Conservation (phyloP, 1,140 invertebrate species). For the Ctenoplectra terminalis region DNA sequence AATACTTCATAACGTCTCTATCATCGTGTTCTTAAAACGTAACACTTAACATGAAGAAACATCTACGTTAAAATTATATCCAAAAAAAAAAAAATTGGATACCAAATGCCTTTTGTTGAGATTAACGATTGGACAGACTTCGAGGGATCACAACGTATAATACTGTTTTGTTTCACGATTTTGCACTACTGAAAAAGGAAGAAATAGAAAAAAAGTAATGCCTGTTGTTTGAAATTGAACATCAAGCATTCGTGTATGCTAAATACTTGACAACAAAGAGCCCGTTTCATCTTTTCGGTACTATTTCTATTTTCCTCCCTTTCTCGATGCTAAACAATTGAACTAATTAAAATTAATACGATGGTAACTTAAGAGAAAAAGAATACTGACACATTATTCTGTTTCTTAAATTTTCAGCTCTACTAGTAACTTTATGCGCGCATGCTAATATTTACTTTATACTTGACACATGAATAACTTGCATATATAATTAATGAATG, state of each 20-base stretch:
- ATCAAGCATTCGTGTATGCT: neutral
- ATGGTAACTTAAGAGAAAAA: neutral
- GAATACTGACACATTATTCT: conserved; percentile 34
- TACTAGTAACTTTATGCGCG: conserved; percentile 8
- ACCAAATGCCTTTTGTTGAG: conserved; percentile 8
- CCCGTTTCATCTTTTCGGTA: neutral
- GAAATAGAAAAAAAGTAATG: conserved; percentile 18
- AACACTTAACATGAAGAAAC: conserved; percentile 16
- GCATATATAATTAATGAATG: conserved; percentile 11
- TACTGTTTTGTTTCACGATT: conserved; percentile 74
- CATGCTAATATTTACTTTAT: neutral
- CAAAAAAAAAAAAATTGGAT: conserved; percentile 20
- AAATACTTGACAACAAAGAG: neutral
- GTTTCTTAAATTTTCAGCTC: conserved; percentile 7
- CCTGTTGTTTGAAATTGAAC: too few species aligned
- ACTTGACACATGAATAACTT: conserved; percentile 12
- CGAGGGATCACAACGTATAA: conserved; percentile 78
- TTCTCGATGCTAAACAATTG: conserved; percentile 11
- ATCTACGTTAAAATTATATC: conserved; percentile 4
- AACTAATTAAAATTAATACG: conserved; percentile 12
- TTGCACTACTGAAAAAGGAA: conserved; percentile 52
- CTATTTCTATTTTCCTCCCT: conserved; percentile 18
- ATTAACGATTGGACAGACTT: conserved; percentile 23
- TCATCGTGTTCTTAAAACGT: conserved; percentile 17
- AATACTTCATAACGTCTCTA: neutral